Base-by-base conservation (phyloP, 2,797 vertebrate genomes). In the Myoxocephalus aenaeus region DNA sequence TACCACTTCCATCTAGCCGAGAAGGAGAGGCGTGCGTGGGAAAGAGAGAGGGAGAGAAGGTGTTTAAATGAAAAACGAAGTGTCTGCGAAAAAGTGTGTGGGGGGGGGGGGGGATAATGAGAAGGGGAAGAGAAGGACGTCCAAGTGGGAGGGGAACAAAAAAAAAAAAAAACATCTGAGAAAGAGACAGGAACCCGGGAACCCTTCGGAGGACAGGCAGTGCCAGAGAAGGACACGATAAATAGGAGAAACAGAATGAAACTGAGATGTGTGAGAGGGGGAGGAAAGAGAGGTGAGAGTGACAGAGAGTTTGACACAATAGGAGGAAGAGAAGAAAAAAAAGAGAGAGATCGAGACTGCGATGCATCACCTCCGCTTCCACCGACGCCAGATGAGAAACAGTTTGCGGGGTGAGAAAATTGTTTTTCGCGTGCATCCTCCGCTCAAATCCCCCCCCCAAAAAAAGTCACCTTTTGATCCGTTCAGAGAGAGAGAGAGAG, bases 201-300 rank as follows among this genome's bases (percentile, higher is more conserved):
- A 65, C 12, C 53, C 38, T 25, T 29, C 15, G 5, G 57, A 50
- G 71, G 74, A 70, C n/a, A 57, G 48, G 44, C 76, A 58, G 75
- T 53, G 65, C 72, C 64, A 65, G 59, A 58, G 66, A 62, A 70
- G 59, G 84, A 88, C 58, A 27, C 25, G 15, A 75, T 65, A 80
- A 86, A 90, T 80, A 80, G 85, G 62, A 83, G 87, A 87, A 90
- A 87, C 85, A 86, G 87, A 89, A 82, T 70, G 87, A 91, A 91
- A 90, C 80, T 74, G 87, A 92, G 90, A 91, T 70, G 81, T 90
- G 90, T 87, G 87, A 75, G 83, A 77, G 84, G 54, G 64, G 27
- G 62, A 38, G 67, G 64, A 48, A 27, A 18, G 17, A 50, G 83
- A 87, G 77, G 81, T 78, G 77, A 75, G 83, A 84, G 74, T 65